Base-by-base conservation (phyloP, 92 coral and sea anemone genomes). In the Metridium senile region DNA sequence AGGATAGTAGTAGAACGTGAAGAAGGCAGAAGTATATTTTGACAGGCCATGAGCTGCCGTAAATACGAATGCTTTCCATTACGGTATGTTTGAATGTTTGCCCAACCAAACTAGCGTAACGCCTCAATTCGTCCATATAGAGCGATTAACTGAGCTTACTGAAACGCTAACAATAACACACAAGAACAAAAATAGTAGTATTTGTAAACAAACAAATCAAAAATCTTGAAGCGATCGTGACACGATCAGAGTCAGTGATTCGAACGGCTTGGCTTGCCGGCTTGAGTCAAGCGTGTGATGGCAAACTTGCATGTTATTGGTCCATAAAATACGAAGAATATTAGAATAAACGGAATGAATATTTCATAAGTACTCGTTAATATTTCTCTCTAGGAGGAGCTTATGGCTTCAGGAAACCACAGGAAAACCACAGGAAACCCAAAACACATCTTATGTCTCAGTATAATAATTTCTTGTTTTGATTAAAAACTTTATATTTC, bases 11-110 rank as follows among this genome's bases (percentile, higher is more conserved):
- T 19, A 88, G 72, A 32, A 88, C 61, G 73, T 91, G 97, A 13
- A 91, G 72, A 26, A 89, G 72, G 57, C 72, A 71, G 20, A 91
- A 87, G 77, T 91, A 91, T 0, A 89, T 58, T 62, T 88, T 86
- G 28, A 87, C 87, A 31, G 91, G 81, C 39, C 84, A 58, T 1
- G 84, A 85, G 27, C 67, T 77, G 64, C 74, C 74, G 68, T 77
- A 33, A 18, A 47, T 61, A 33, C 52, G 23, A 0, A 51, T 35
- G 8, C 35, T 63, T 16, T 90, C 87, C 86, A 85, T 81, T 0
- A 79, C 63, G 19, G 43, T 59, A 21, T 58, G 56, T 43, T 70
- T 79, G 74, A 65, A 34, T 33, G 72, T 53, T 45, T 65, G 81
- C 27, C 56, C 51, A 39, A 73, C 78, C 33, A 58, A 57, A 45